A percentile compares a stretch with the other conserved stretches of the same genome.
Conservation (phyloP, 2,888 invertebrate genomes). For the Fabriciana adippe region DNA sequence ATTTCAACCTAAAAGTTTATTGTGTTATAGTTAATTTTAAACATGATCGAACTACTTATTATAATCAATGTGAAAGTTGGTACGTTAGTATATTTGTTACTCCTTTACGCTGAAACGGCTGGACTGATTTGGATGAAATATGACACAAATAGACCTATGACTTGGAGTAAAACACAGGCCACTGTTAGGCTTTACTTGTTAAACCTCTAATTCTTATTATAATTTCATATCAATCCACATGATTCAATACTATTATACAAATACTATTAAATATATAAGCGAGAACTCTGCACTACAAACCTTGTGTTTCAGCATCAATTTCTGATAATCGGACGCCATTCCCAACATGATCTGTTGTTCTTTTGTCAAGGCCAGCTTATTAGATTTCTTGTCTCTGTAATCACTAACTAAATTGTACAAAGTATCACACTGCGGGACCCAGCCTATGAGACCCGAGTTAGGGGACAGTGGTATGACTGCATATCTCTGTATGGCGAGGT, state of each 20-base stretch:
- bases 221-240: too few species aligned
- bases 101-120: too few species aligned
- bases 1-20: slow-evolving; percentile 86
- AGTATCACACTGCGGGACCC: slow-evolving; percentile 99
- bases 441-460: slow-evolving; percentile 98
- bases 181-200: too few species aligned
- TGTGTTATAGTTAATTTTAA: not conserved
- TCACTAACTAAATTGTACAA: slow-evolving; percentile 98
- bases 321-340: slow-evolving; percentile 99
- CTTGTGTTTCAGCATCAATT: slow-evolving; percentile 98
- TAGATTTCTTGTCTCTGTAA: slow-evolving; percentile 95
- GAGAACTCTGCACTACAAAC: slow-evolving; percentile 61
- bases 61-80: not conserved
- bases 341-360: slow-evolving; percentile 98
- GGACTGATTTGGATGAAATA: too few species aligned
- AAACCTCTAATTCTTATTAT: too few species aligned
- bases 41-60: not conserved
- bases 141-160: too few species aligned
- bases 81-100: too few species aligned
- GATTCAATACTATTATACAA: too few species aligned
- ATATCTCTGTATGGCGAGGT: slow-evolving; percentile 91
- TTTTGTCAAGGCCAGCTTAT: slow-evolving; percentile 93
- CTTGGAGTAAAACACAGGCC: too few species aligned
- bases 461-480: slow-evolving; percentile 99
- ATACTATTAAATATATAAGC: too few species aligned